Evolutionary conservation across 2,888 invertebrate genomes (phyloP).

Genomic region (Drosophila helvetica): DNA sequence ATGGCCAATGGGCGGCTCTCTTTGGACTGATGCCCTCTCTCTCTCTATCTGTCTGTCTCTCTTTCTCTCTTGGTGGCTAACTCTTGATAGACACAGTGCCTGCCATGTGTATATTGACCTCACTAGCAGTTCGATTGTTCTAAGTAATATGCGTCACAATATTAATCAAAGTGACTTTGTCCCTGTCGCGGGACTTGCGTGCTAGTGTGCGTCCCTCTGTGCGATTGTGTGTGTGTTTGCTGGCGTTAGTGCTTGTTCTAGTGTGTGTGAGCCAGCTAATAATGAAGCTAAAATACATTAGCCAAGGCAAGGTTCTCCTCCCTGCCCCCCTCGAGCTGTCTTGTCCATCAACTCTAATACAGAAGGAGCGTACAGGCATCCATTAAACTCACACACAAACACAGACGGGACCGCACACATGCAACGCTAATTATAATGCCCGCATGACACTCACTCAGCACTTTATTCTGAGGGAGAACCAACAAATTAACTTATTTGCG

Average conservation of each 20-base stretch:
- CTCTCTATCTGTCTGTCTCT: neutral
- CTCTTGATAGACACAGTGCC: conserved; percentile 1
- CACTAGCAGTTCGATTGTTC: conserved; percentile 35
- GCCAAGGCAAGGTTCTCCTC: neutral
- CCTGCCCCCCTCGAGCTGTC: neutral
- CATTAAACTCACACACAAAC: neutral
- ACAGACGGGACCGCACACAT: neutral
- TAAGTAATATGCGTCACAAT: conserved; percentile 30
- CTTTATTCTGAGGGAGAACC: neutral
- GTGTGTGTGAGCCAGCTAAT: neutral
- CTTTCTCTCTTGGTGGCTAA: conserved; percentile 12
- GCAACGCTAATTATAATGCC: neutral
- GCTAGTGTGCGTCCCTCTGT: neutral
- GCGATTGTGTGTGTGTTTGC: neutral
- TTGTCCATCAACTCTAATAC: conserved; percentile 1
- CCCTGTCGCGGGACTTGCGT: conserved; percentile 7
- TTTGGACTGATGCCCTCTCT: conserved; percentile 20
- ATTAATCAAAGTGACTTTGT: conserved; percentile 17
- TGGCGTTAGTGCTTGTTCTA: neutral
- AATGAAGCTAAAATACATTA: conserved; percentile 1
- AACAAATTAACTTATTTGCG: neutral
- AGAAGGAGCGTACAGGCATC: neutral
- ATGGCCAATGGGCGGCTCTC: neutral
- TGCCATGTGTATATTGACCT: conserved; percentile 8
- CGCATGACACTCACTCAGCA: neutral